Conservation (phyloP, 1,140 invertebrate genomes). For the Drosophila kurseongensis region DNA sequence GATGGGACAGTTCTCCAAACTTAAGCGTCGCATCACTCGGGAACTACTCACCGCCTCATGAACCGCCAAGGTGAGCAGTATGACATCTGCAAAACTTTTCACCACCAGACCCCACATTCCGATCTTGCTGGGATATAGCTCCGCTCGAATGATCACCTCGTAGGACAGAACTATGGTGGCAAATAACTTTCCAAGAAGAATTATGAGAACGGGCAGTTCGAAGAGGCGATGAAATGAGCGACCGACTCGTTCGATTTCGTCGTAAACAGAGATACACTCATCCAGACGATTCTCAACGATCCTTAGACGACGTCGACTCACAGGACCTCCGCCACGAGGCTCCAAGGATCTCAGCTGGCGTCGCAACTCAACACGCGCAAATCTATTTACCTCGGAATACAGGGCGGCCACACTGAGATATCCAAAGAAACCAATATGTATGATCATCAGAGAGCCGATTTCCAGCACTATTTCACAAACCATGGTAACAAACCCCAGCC, state of each 20-base stretch:
- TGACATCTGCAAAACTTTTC: conserved; percentile 56
- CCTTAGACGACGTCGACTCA: conserved; percentile 27
- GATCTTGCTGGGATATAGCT: conserved; percentile 2
- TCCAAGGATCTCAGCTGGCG: conserved; percentile 59
- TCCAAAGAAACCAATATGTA: conserved; percentile 60
- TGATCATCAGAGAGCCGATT: conserved; percentile 40
- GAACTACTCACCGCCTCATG: conserved; percentile 62
- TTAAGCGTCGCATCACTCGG: conserved; percentile 27
- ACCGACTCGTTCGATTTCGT: conserved; percentile 56
- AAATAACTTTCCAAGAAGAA: conserved; percentile 40
- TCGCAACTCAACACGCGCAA: conserved; percentile 52
- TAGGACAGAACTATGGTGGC: conserved; percentile 46
- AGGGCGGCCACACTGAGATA: conserved; percentile 65
- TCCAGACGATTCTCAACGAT: conserved; percentile 49
- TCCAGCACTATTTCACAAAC: conserved; percentile 24
- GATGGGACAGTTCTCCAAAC: conserved; percentile 58
- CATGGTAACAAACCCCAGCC: not conserved
- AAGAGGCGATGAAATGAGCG: conserved; percentile 48
- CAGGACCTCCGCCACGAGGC: conserved; percentile 12
- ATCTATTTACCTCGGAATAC: conserved; percentile 55
- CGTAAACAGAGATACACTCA: conserved; percentile 58
- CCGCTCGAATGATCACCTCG: conserved; percentile 37
- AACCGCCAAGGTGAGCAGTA: conserved; percentile 59
- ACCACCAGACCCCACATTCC: conserved; percentile 50
- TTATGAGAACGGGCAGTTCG: conserved; percentile 47